Base-by-base conservation (phyloP, 2,113 vertebrate species). In the Mus spicilegus region DNA sequence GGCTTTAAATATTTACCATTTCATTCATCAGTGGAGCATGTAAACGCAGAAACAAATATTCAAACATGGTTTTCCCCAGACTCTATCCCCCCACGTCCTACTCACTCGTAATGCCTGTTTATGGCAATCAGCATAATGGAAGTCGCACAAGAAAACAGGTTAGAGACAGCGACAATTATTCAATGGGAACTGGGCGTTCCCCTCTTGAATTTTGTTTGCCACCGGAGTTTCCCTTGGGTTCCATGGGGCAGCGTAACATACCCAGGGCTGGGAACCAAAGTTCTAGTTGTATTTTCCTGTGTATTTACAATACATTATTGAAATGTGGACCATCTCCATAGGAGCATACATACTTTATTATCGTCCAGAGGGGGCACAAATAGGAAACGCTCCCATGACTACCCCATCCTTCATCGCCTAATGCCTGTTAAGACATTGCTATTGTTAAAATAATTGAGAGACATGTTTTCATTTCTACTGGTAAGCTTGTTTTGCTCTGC, bases 1-100 rank as follows among this genome's bases (percentile, higher is more conserved):
- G 90, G 95, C 91, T 96, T 95, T 94, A 80, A 96, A 91, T 96
- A 97, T 91, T 95, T 90, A 92, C 97, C 49, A 33, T 97, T 97
- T 93, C 88, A 67, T 95, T 96, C 93, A 54, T 58, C 97, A 93
- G 4, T 72, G 92, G 92, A 95, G 95, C 97, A 70, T 56, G 92
- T 77, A 84, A 92, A 95, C 1, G 14, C 77, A 65, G 92, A 90
- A 78, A 87, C 90, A 96, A 89, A 95, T 51, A 89, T 73, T 63
- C 95, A 36, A 36, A 54, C 56, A 1, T 8, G 7, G 20, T 72
- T 84, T 78, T 92, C 94, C 95, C 46, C 13, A 77, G 97, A 87
- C 96, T 90, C 95, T 70, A 2, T n/a, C n/a, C 46, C 46, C 11
- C 81, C 75, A 51, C 39, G 0, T 12, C 2, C 26, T 2, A 1